Base-by-base conservation (phyloP, 2,888 invertebrate genomes). In the Pandemis corylana region DNA sequence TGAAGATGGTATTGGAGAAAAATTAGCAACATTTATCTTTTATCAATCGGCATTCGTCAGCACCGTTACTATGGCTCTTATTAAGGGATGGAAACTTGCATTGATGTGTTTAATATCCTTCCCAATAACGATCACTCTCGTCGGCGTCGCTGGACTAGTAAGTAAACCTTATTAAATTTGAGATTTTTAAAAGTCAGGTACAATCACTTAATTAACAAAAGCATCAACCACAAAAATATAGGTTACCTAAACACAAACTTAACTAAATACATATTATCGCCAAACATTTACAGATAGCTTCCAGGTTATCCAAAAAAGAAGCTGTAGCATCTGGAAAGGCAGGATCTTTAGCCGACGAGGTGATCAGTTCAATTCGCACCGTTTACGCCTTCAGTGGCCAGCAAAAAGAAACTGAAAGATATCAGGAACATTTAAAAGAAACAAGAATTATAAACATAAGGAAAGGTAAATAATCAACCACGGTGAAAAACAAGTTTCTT, bases 1-100 rank as follows among this genome's bases (percentile, higher is more conserved):
- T 78, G 97, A 97, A 89, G 97, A 97, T 78, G 98, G 98, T 10
- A 95, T 98, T 59, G 98, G 97, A 0, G 98, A 98, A 86, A 98
- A 98, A 85, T 93, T 97, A 49, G 96, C 96, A 0, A 96, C 96
- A 77, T 97, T 97, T 81, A 84, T 96, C 6, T 96, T 96, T 86
- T 97, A 96, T 85, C 94, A 97, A 79, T 90, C 96, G 0, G 95
- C 96, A 0, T 97, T 97, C 83, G 73, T 97, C 9, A 95, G 96
- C 20, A 96, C 96, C 0, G 86, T 98, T n/a, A 91, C 96, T 3
- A 94, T 97, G 86, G 97, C 97, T 0, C 95, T 98, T 70, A 85
- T 95, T 2, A 96, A 96, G 83, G 98, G 98, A 7, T 98, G 98
- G 98, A 95, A 97, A 84, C 88, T 98, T 56, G 96, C 98, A 0